A percentile compares a stretch with the other conserved stretches of the same genome.
phyloP scores from a whole-genome alignment of 2,113 vertebrate species.

The Phasianus colchicus region DNA sequence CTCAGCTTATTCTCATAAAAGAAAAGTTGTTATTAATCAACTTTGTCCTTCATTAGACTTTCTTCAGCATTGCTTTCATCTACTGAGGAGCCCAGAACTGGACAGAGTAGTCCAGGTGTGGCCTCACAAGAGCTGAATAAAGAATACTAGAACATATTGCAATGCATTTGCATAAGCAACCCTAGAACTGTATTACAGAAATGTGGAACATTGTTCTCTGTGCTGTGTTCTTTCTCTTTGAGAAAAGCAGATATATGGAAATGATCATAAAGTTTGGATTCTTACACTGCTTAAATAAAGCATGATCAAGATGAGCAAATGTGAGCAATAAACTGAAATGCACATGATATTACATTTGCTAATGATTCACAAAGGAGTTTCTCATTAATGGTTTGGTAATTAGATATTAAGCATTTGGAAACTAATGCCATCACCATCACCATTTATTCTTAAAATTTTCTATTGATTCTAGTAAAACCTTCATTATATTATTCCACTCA shows the following conservation, averaged over 20 bases:
- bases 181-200: neutral
- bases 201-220: rapidly evolving
- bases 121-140: neutral
- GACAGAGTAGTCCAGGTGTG: rapidly evolving
- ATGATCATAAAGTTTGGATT: neutral
- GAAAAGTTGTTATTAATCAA: neutral
- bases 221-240: neutral
- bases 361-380: neutral
- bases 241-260: neutral
- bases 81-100: neutral
- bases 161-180: neutral
- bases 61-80: neutral
- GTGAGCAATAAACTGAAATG: neutral
- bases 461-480: neutral
- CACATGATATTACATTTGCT: neutral
- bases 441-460: neutral
- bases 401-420: neutral
- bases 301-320: neutral
- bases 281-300: neutral
- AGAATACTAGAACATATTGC: neutral
- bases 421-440: neutral
- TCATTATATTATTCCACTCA: neutral
- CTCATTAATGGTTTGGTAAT: neutral
- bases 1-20: neutral
- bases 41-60: neutral